Base-by-base conservation (phyloP, 2,113 vertebrate species). In the Silurus glanis region DNA sequence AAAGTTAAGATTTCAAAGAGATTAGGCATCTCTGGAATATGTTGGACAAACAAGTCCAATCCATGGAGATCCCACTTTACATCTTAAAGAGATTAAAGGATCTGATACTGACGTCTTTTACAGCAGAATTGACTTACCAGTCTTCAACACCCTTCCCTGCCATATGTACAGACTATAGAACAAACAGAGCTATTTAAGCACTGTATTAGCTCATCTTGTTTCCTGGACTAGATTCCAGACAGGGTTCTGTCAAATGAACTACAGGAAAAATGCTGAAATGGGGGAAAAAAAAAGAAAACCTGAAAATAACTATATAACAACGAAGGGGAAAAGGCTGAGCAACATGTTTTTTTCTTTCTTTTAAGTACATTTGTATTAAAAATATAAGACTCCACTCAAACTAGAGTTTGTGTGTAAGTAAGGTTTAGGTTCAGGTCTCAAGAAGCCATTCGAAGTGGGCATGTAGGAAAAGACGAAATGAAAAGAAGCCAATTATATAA, bases 401-500 rank as follows among this genome's bases (percentile, higher is more conserved):
- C n/a, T 8, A 51, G 72, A 21, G 82, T 59, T 74, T 16, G 55
- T 37, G 37, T 51, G 16, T 71, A 71, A 23, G 64, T 61, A n/a
- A 81, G 12, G n/a, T n/a, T 80, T 21, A 59, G 64, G 12, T 61
- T 86, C 53, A 69, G 9, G 25, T 47, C 49, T 67, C n/a, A 55
- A n/a, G 45, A 82, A 66, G 28, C 25, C 58, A 61, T 47, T 78
- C 13, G 78, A 64, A 64, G 14, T 58, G 55, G 1, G n/a, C 53
- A 56, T 14, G 12, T 19, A 81, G 37, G 64, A 45, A 72, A 45
- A 61, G 4, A 58, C 14, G n/a, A 55, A 85, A 80, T 45, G 51
- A 80, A 76, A 87, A 66, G 59, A 47, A 47, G 66, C 10, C 25
- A 64, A 74, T 86, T 82, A 64, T 64, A 25, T 28, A 45, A 47